Evolutionary conservation across 2,888 invertebrate genomes (phyloP).

Genomic region (Gymnosoma rotundatum): DNA sequence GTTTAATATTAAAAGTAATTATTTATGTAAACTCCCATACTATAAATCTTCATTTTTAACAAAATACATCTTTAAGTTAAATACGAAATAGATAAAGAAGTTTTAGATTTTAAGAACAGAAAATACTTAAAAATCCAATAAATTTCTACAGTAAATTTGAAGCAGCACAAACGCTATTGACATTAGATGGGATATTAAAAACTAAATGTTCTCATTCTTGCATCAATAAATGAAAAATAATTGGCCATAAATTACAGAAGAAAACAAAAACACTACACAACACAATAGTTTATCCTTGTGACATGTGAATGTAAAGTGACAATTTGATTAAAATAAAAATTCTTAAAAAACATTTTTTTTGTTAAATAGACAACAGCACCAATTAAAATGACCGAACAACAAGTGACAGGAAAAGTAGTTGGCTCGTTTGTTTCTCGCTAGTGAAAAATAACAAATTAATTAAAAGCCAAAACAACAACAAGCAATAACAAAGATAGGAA

Average conservation of each 20-base stretch:
- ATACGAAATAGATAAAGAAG: background rate
- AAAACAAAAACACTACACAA: constrained; percentile 25
- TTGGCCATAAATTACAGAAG: constrained; percentile 65
- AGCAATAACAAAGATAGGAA: constrained; percentile 43
- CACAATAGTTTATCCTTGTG: constrained; percentile 35
- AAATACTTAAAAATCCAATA: constrained; percentile 35
- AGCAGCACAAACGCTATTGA: constrained; percentile 10
- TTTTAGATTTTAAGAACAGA: background rate
- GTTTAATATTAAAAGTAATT: background rate
- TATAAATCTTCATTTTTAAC: background rate
- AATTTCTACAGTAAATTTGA: constrained; percentile 49
- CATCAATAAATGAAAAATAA: constrained; percentile 58
- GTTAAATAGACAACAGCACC: constrained; percentile 32
- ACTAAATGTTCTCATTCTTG: constrained; percentile 39
- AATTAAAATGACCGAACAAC: constrained; percentile 59
- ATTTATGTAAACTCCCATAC: background rate
- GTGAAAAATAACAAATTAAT: constrained; percentile 67
- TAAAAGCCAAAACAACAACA: constrained; percentile 39
- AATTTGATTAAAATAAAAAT: constrained; percentile 66
- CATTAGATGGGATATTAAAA: constrained; percentile 38
- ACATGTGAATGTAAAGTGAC: constrained; percentile 69
- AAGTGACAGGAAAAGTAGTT: constrained; percentile 63
- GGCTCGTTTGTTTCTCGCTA: constrained; percentile 25
- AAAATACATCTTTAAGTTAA: background rate
- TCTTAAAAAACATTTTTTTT: constrained; percentile 22